A percentile compares a stretch with the other conserved stretches of the same genome.
Conservation (phyloP, 1,140 invertebrate genomes). For the Arctopsyche grandis region DNA sequence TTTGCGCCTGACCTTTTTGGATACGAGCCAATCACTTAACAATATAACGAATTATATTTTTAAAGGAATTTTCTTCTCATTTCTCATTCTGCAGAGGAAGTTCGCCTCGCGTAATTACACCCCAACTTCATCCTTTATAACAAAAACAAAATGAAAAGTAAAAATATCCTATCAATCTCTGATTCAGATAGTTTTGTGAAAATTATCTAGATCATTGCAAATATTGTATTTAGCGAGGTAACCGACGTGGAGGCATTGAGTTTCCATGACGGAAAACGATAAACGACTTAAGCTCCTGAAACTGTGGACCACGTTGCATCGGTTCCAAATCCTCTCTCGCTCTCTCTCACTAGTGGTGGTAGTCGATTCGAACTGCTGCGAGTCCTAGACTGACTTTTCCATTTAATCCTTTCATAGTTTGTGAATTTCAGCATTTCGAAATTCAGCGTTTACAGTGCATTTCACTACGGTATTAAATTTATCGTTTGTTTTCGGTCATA, state of each 20-base stretch:
- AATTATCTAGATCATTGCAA: no score
- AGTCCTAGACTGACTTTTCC: no score
- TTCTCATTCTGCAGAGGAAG: background rate
- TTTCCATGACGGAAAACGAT: slow-evolving; percentile 1
- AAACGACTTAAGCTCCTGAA: slow-evolving; percentile 8
- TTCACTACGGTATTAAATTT: no score
- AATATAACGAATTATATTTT: slow-evolving; percentile 18
- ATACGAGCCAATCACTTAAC: slow-evolving; percentile 10
- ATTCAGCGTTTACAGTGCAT: no score
- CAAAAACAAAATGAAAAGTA: no score
- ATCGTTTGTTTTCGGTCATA: no score
- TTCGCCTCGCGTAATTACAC: slow-evolving; percentile 12
- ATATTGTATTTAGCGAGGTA: no score
- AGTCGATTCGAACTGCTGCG: no score
- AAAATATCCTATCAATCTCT: no score
- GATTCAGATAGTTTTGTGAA: no score
- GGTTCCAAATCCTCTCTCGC: slow-evolving; percentile 5
- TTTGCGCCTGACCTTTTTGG: slow-evolving; percentile 18
- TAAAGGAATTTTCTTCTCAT: background rate
- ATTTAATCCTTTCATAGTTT: slow-evolving; percentile 15
- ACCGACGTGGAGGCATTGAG: background rate
- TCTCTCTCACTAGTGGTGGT: no score
- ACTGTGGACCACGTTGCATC: background rate
- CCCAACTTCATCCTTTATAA: no score
- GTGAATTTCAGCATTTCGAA: background rate